Conservation (phyloP, 2,113 vertebrate genomes). For the Petrocephalus microphthalmus region DNA sequence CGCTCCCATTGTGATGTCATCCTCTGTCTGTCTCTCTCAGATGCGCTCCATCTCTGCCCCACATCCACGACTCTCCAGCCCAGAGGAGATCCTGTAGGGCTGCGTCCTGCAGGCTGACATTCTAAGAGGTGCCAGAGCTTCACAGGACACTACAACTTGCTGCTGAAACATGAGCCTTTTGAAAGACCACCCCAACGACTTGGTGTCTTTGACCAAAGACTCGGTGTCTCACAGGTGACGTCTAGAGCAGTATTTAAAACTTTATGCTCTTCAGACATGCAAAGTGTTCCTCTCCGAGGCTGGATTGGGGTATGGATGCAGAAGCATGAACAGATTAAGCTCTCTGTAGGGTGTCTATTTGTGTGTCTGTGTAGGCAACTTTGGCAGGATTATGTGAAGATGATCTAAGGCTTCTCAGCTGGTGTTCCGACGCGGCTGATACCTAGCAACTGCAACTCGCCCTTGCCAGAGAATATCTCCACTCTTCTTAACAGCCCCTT, state of each 20-base stretch:
- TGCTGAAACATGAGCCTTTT: background rate
- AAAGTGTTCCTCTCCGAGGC: background rate
- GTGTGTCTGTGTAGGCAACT: constrained; percentile 22
- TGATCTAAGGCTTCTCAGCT: constrained; percentile 14
- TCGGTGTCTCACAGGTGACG: background rate
- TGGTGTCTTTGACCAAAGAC: background rate
- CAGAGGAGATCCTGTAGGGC: background rate
- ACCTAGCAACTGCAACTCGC: constrained; percentile 1
- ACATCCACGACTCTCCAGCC: background rate
- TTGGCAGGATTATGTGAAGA: constrained; percentile 24
- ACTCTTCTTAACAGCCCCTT: background rate
- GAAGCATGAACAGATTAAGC: constrained; percentile 10
- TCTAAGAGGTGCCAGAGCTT: background rate
- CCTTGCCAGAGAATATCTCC: background rate
- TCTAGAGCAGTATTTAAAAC: background rate
- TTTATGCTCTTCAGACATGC: background rate
- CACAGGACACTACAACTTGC: background rate
- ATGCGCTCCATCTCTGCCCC: too few relatives aligned
- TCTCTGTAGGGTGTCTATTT: constrained; percentile 15
- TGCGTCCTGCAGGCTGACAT: background rate
- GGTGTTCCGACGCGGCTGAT: constrained; percentile 5
- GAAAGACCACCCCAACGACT: background rate
- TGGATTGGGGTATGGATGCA: background rate
- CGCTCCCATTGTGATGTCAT: background rate
- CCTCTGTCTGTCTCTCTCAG: too few relatives aligned